Evolutionary conservation across 2,797 vertebrate genomes (phyloP), one percentile per base, ranked within the genome.

Genomic region (Ptychadena robeensis): DNA sequence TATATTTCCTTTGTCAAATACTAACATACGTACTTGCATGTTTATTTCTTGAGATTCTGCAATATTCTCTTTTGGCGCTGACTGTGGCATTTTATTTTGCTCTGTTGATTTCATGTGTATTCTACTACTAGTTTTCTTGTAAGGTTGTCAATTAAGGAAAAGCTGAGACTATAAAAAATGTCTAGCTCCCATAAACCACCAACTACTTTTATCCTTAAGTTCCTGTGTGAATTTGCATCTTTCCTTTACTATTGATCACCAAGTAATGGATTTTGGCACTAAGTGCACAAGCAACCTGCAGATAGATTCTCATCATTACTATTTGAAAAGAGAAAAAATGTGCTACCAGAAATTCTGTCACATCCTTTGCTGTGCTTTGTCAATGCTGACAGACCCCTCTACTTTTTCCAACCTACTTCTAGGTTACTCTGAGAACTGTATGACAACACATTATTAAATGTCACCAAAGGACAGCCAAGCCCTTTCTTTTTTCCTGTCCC

Each of bases 401-500:
- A 12, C 70, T 53, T 22, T 76, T 3, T 66, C 18, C n/a, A 66
- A 5, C 11, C 2, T 40, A 7, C 9, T 48, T 38, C 14, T 15
- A 65, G 65, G 11, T 48, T 35, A 32, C 63, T 48, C 30, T 77
- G 25, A 77, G 28, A 44, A 44, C 38, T 32, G 32, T 77, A 77
- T 40, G 27, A 44, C 27, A 77, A 63, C 61, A 65, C 35, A 64
- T 31, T 64, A 15, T 38, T 40, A 37, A 31, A 75, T 31, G 37
- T 66, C 37, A 31, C 15, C 74, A 64, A 37, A 44, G 37, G 28
- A n/a, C 15, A 66, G 64, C 37, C 37, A 25, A 77, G 37, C 28
- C 61, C 37, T 32, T 66, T 77, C 74, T 77, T 77, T 76, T 77
- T 63, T 77, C 38, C 74, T 77, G 74, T 77, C 74, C 22, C 15